A percentile compares a stretch with the other conserved stretches of the same genome.
phyloP scores from a whole-genome alignment of 2,113 vertebrate species.

The Seriola rivoliana region DNA sequence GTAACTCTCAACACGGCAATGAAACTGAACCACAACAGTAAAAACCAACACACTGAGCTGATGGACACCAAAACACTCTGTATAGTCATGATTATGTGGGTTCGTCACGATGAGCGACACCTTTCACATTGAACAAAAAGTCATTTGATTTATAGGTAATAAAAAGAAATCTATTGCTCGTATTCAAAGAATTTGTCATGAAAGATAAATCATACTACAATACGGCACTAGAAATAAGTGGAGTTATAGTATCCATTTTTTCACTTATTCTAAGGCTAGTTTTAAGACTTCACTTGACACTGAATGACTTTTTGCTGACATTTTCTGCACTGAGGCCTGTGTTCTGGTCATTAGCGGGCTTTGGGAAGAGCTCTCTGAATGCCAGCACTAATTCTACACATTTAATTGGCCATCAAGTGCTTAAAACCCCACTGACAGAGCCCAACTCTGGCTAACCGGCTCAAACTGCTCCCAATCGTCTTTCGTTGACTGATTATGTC shows the following conservation, averaged over 20 bases:
- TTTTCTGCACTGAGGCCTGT: conserved; percentile 11
- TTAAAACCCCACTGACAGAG: conserved; percentile 8
- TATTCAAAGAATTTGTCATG: neutral
- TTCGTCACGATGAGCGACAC: no score
- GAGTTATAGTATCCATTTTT: no score
- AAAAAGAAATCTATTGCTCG: neutral
- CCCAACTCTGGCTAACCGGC: conserved; percentile 5
- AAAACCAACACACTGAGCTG: neutral
- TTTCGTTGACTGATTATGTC: conserved; percentile 12
- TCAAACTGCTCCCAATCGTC: conserved; percentile 16
- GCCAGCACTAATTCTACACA: conserved; percentile 56
- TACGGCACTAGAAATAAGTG: neutral
- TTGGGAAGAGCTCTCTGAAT: conserved; percentile 35
- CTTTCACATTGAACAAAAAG: no score
- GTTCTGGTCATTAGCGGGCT: conserved; percentile 42
- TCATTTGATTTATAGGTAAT: no score
- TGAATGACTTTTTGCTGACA: conserved; percentile 30
- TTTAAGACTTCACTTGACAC: conserved; percentile 3
- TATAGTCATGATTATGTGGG: neutral
- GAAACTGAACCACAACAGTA: neutral
- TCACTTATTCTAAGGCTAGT: neutral
- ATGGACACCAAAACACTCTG: no score
- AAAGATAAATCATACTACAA: neutral
- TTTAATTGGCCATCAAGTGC: conserved; percentile 60
- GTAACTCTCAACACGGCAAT: neutral